Evolutionary conservation across 2,113 vertebrate genomes (phyloP).

Genomic region (Erinaceus europaeus): DNA sequence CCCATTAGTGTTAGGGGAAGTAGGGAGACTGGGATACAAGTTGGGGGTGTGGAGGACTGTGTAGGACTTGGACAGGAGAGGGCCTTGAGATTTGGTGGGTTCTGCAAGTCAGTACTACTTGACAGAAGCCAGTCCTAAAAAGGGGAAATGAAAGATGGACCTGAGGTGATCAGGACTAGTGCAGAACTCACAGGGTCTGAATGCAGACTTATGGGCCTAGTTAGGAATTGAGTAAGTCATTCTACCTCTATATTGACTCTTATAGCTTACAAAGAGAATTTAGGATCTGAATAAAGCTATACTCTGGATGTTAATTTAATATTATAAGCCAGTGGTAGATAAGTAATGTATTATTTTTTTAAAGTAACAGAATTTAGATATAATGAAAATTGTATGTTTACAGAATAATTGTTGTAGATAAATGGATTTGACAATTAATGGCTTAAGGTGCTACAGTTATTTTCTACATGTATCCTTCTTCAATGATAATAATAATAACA

Average conservation of each 20-base stretch:
- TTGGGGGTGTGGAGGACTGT: background rate
- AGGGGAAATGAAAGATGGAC: background rate
- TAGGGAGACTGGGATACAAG: accelerated
- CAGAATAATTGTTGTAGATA: background rate
- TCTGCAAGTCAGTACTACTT: background rate
- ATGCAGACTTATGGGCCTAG: background rate
- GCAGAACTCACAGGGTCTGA: background rate
- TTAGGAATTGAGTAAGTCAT: too few relatives aligned
- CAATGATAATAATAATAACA: too few relatives aligned
- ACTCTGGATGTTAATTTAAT: background rate
- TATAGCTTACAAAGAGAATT: background rate
- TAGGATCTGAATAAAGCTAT: background rate
- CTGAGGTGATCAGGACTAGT: background rate
- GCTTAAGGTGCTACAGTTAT: background rate
- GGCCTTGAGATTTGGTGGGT: too few relatives aligned
- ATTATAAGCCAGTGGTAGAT: background rate
- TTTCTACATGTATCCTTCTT: accelerated
- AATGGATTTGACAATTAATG: background rate
- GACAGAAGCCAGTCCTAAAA: background rate
- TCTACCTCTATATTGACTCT: background rate
- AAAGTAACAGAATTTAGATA: background rate
- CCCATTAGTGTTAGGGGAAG: background rate
- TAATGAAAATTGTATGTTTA: background rate
- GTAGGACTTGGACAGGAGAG: too few relatives aligned
- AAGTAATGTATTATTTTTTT: background rate